Base-by-base conservation (phyloP, 2,888 invertebrate genomes). In the Tetranychus truncatus region DNA sequence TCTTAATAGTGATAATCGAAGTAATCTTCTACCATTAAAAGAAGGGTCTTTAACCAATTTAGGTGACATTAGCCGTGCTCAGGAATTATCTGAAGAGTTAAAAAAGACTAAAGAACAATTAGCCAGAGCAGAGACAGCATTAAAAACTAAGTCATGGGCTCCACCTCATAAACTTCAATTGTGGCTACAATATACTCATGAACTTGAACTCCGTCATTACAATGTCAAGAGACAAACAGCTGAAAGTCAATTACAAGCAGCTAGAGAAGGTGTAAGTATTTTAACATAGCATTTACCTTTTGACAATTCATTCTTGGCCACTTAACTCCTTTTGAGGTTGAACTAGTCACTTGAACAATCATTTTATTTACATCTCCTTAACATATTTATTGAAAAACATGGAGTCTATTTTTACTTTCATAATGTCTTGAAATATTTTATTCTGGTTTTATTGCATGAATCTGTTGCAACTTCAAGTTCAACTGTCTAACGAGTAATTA, bases 151-250 rank as follows among this genome's bases (percentile, higher is more conserved):
- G 76, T 91, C 91, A 82, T 92, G 92, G 91, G 88, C 91, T 34
- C 92, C 95, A 0, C 92, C 94, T 0, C 86, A 88, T 1, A 91
- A 91, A 3, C 85, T 97, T 7, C 96, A 96, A 81, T 90, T 91
- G 78, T 95, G 96, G 93, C 85, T 99, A 20, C 95, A 97, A 82
- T 85, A 94, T 74, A 97, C 96, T 0, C 93, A 96, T 83, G 97
- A 99, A 85, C 87, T 94, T 76, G 99, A 99, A 84, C 91, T 92
- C 83, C 88, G 90, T 79, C 85, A 90, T 21, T 95, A 93, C 82
- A 86, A 90, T 77, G 88, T 90, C 80, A 95, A 95, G 84, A 90
- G 90, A 82, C 86, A 88, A 78, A 84, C 87, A 69, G 94, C 93
- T 0, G 91, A 94, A 79, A 85, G 88, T 81, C 93, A 94, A 81